Percentiles rank a stretch among this genome's conserved stretches.
Evolutionary conservation across 2,797 vertebrate genomes (phyloP).

Genomic region (Acanthopagrus latus): DNA sequence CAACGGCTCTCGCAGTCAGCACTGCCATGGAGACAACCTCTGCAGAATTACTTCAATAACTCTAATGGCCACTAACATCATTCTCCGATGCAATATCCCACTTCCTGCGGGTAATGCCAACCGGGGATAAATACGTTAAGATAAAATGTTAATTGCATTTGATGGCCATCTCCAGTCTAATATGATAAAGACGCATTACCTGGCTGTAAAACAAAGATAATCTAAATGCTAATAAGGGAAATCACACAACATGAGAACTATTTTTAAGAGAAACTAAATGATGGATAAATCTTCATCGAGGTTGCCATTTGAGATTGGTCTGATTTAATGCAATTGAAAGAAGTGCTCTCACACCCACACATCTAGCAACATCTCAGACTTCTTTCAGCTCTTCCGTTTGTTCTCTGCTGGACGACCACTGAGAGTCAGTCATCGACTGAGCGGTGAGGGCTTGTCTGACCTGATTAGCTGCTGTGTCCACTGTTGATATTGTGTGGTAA

Average conservation of each 20-base stretch:
- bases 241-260: constrained; percentile 82
- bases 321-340: constrained; percentile 73
- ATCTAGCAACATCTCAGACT: constrained; percentile 51
- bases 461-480: constrained; percentile 73
- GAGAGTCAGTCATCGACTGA: constrained; percentile 10
- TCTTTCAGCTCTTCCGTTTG: constrained; percentile 37
- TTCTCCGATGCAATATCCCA: constrained; percentile 86
- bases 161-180: constrained; percentile 88
- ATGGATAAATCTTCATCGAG: constrained; percentile 83
- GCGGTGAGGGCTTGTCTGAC: constrained; percentile 71
- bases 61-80: constrained; percentile 87
- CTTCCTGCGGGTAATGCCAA: constrained; percentile 86
- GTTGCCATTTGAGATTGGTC: constrained; percentile 80
- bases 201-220: constrained; percentile 86
- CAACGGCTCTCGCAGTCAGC: constrained; percentile 64
- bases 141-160: constrained; percentile 90
- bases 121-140: constrained; percentile 87
- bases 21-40: constrained; percentile 80
- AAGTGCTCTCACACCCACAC: constrained; percentile 27
- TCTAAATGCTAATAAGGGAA: constrained; percentile 89
- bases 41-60: constrained; percentile 86
- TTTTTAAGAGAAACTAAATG: constrained; percentile 83
- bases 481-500: constrained; percentile 70
- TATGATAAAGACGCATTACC: constrained; percentile 86
- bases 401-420: constrained; percentile 21